Conservation (phyloP, 2,888 invertebrate genomes). For the Drosophila fulvimacula region DNA sequence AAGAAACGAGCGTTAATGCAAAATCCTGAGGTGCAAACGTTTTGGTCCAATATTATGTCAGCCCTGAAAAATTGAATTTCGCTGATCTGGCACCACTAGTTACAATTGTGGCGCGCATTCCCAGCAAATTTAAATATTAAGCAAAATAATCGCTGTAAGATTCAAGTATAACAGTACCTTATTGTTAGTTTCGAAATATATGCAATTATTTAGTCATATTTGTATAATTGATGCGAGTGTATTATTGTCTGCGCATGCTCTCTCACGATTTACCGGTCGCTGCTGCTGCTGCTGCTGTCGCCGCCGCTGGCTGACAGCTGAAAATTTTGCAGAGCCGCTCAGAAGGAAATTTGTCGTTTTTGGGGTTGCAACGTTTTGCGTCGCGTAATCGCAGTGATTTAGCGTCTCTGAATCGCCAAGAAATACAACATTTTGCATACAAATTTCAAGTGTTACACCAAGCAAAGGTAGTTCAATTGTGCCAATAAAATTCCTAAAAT, state of each 20-base stretch:
- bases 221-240: not conserved
- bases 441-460: conserved; percentile 16
- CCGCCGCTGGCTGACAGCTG: conserved; percentile 44
- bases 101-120: not conserved
- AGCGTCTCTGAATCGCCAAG: conserved; percentile 21
- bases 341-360: conserved; percentile 64
- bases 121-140: not conserved
- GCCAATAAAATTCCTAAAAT: not conserved
- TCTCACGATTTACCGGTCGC: conserved; percentile 45
- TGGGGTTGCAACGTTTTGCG: conserved; percentile 69
- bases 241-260: conserved; percentile 54
- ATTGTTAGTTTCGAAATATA: not conserved
- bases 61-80: conserved; percentile 66
- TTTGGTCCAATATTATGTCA: conserved; percentile 77
- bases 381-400: conserved; percentile 57
- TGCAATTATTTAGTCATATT: not conserved
- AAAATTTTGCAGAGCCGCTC: conserved; percentile 48
- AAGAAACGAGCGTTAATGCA: conserved; percentile 82
- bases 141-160: too few relatives aligned
- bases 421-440: conserved; percentile 23
- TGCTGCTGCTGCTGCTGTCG: conserved; percentile 6
- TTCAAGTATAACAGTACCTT: not conserved
- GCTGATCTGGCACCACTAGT: conserved; percentile 13
- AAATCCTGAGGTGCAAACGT: conserved; percentile 80
- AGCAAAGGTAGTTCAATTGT: conserved; percentile 27